Percentiles rank a stretch among this genome's conserved stretches.
Evolutionary conservation across 2,888 invertebrate genomes (phyloP).

Genomic region (Calameuta idolon): DNA sequence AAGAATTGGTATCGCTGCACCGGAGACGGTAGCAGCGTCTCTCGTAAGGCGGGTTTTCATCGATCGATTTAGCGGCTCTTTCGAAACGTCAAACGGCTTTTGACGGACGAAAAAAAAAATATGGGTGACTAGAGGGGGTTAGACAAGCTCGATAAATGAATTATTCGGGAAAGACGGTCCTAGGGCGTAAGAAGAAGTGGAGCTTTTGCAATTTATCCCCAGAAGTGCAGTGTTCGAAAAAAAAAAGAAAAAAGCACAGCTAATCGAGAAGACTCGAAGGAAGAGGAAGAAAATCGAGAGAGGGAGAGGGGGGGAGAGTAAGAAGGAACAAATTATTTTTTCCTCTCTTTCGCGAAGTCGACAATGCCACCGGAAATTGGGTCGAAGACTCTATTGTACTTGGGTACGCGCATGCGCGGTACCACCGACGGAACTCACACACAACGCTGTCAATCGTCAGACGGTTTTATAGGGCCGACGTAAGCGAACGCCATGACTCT

Average conservation of each 20-base stretch:
- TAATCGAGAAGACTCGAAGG: neutral
- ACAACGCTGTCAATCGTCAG: neutral
- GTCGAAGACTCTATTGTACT: neutral
- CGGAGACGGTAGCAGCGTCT: neutral
- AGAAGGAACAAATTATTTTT: neutral
- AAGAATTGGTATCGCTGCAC: neutral
- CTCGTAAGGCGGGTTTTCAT: neutral
- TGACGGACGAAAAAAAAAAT: neutral
- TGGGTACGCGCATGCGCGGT: neutral
- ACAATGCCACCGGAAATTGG: slow-evolving; percentile 23
- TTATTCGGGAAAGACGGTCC: slow-evolving; percentile 47
- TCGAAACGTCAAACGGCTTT: neutral
- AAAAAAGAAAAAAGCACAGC: neutral
- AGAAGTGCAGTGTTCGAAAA: neutral
- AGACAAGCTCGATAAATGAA: slow-evolving; percentile 52
- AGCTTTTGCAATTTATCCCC: neutral
- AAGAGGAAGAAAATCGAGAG: neutral
- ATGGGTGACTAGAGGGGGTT: neutral
- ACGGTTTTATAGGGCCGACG: neutral
- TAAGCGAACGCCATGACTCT: neutral
- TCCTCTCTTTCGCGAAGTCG: neutral
- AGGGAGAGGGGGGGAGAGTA: no score
- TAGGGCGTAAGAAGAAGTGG: neutral
- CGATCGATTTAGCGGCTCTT: neutral
- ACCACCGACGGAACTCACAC: neutral